Evolutionary conservation across 1,140 invertebrate species (phyloP), one percentile per base, ranked within the genome.

Genomic region (Zophobas morio): DNA sequence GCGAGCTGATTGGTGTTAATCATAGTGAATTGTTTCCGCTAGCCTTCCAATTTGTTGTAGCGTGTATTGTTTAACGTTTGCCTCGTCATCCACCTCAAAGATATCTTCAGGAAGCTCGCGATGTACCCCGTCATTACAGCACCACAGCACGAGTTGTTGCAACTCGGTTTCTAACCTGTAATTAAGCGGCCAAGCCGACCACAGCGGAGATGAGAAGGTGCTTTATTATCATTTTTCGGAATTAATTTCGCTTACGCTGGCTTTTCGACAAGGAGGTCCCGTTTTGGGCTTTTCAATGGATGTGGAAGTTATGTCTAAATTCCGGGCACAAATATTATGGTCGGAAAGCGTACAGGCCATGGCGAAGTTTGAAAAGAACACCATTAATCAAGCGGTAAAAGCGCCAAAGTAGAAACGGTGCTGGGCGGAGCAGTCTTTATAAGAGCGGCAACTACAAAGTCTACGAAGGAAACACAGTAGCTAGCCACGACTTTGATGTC

Each of bases 321-420:
- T 66, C 39, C 39, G 46, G n/a, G 57, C 34, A 40, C 47, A 72
- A 72, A 72, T 72, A 54, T 72, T 72, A 53, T 53, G 47, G 46
- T 72, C 33, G 47, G 47, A 34, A 49, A 49, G 66, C 47, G 8
- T 6, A 51, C 32, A 72, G 20, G 46, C 46, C 37, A 53, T 72
- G 70, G 70, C 46, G 46, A 72, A 51, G 51, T 72, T 53, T 54
- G 3, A 73, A 53, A 73, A 73, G 70, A 40, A 34, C 47, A 73
- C 71, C 71, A 73, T 73, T 73, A 73, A 73, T 73, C 71, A 73
- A 73, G 71, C 71, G 71, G 71, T 54, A 73, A 73, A 72, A 54
- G 60, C 47, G 71, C 71, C 71, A 73, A 73, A 73, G 49, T 73
- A 36, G 71, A 56, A 73, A 53, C 71, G 71, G 4, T 73, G 34